phyloP scores from a whole-genome alignment of 2,797 vertebrate genomes.

The Pempheris klunzingeri region DNA sequence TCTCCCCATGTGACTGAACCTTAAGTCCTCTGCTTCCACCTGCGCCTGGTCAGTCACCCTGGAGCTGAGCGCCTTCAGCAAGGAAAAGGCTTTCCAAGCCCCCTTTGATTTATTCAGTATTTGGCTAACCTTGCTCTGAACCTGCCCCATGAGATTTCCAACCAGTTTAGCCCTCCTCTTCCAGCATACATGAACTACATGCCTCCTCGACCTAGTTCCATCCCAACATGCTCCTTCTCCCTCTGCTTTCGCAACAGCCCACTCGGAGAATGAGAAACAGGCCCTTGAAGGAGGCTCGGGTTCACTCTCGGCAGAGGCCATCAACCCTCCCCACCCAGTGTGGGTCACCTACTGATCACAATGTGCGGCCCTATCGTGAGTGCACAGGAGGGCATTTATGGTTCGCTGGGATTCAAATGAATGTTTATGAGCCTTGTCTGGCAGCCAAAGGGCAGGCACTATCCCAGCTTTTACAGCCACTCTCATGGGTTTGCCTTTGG shows the following conservation, averaged over 20 bases:
- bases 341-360: slow-evolving; percentile 80
- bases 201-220: slow-evolving; percentile 78
- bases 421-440: slow-evolving; percentile 78
- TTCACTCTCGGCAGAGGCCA: slow-evolving; percentile 63
- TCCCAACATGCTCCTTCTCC: slow-evolving; percentile 76
- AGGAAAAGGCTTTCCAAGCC: slow-evolving; percentile 69
- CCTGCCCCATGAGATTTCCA: slow-evolving; percentile 89
- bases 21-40: slow-evolving; percentile 83
- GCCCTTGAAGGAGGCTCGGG: slow-evolving; percentile 68
- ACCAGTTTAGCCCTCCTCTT: slow-evolving; percentile 81
- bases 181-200: slow-evolving; percentile 75
- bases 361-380: slow-evolving; percentile 74
- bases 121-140: slow-evolving; percentile 99
- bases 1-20: slow-evolving; percentile 58
- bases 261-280: slow-evolving; percentile 81
- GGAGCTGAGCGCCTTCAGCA: slow-evolving; percentile 80
- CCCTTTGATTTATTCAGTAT: slow-evolving; percentile 94
- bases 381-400: slow-evolving; percentile 76
- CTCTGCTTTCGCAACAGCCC: slow-evolving; percentile 79
- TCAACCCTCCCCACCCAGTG: slow-evolving; percentile 39
- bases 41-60: slow-evolving; percentile 82
- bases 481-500: slow-evolving; percentile 62
- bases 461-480: slow-evolving; percentile 70
- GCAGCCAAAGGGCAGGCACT: slow-evolving; percentile 74
- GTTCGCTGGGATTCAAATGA: slow-evolving; percentile 76